phyloP scores from a whole-genome alignment of 2,113 vertebrate species.

The Malurus melanocephalus region DNA sequence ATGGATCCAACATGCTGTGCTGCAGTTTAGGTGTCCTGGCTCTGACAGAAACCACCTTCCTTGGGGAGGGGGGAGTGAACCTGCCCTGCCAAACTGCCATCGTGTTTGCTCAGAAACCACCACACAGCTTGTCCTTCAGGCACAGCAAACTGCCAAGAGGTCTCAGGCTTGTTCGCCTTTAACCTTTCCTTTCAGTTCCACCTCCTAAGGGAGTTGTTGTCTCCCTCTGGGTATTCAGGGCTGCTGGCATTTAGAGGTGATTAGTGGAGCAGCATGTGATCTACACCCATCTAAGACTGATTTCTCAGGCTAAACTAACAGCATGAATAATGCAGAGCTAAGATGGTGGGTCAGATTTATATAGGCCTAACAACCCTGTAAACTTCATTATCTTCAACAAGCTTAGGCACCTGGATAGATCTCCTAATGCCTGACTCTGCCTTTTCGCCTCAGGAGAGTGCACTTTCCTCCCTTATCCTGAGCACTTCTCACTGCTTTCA shows the following conservation, averaged over 20 bases:
- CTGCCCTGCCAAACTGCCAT: background rate
- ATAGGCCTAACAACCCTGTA: background rate
- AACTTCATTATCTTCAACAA: slow-evolving; percentile 8
- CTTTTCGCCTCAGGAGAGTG: background rate
- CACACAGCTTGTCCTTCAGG: background rate
- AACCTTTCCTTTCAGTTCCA: background rate
- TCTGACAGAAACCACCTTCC: background rate
- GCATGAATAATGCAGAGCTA: background rate
- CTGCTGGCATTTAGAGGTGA: background rate
- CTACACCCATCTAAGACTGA: background rate
- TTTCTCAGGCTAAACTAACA: background rate
- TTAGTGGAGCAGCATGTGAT: background rate
- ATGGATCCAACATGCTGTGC: background rate
- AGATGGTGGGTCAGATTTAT: background rate
- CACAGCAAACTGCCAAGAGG: background rate
- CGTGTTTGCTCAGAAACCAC: background rate
- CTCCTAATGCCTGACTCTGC: background rate
- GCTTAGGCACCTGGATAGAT: background rate
- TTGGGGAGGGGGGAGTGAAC: background rate
- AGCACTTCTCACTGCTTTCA: background rate
- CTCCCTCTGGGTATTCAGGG: background rate
- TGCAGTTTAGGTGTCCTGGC: background rate
- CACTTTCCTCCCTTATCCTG: background rate
- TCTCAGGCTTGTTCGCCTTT: background rate
- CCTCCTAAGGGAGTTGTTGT: background rate